Base-by-base conservation (phyloP, 2,113 vertebrate species). In the Hippocampus zosterae region DNA sequence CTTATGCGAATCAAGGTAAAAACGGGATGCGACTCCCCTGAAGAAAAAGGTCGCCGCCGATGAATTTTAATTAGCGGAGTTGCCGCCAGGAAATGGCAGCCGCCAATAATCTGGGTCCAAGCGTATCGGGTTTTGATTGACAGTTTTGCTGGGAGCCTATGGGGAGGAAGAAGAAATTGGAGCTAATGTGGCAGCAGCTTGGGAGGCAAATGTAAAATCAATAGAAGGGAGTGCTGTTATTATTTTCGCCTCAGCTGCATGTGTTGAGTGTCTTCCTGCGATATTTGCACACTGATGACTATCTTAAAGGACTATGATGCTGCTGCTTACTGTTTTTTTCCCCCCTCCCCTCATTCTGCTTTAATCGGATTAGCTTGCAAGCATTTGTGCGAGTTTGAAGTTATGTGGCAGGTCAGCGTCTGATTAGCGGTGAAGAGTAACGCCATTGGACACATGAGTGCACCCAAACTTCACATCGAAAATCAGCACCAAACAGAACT, bases 291-390 rank as follows among this genome's bases (percentile, higher is more conserved):
- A 41, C 74, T 68, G 74, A 76, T 80, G 70, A 76, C 62, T 55
- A 62, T 80, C 78, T 80, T 68, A 67, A 21, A 27, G 55, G 65
- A 85, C 84, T 76, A 85, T 81, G 65, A 46, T 60, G 70, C 66
- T 48, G 41, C 23, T 12, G 75, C 46, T 37, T 68, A 42, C 44
- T 64, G 55, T 70, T 74, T 73, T 72, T 73, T 71, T 33, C 3
- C 29, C 29, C 29, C 29, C 29, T 57, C 66, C 73, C 48, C 72
- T 48, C 57, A 29, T 18, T 56, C 46, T 3, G 61, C 67, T 79
- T 85, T 78, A 69, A 80, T 75, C 60, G 78, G 83, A 87, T 81
- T 69, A 78, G 29, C 57, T 53, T 33, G 65, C 8, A 42, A 48
- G 50, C 52, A 67, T 74, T 83, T 81, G 66, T 69, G 56, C n/a